phyloP scores from a whole-genome alignment of 2,797 vertebrate genomes.

The Corythornis leucogaster region DNA sequence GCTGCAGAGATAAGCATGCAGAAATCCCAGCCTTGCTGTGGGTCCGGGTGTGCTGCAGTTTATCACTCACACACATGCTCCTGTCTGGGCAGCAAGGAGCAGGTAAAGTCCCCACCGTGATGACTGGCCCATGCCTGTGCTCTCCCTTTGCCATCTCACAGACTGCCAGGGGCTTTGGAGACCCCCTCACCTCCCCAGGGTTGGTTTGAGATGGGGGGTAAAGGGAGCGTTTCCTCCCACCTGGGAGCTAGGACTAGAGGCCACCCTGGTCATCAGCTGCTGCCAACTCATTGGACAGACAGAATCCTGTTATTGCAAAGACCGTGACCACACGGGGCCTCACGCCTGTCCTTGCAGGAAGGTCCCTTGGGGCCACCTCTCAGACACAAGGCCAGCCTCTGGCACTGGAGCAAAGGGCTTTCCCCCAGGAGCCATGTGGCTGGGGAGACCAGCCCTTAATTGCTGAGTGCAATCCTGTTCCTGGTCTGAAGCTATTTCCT shows the following conservation, averaged over 20 bases:
- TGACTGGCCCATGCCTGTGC: background rate
- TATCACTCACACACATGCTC: background rate
- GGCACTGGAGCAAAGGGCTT: constrained; percentile 58
- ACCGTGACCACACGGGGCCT: constrained; percentile 30
- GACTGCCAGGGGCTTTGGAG: background rate
- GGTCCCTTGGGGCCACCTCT: constrained; percentile 58
- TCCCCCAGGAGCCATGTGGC: constrained; percentile 29
- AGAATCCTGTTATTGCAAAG: constrained; percentile 63
- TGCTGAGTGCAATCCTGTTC: constrained; percentile 21
- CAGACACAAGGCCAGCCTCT: constrained; percentile 55
- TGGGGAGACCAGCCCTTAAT: constrained; percentile 49
- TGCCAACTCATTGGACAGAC: constrained; percentile 17
- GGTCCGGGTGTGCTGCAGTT: background rate
- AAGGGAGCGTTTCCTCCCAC: background rate
- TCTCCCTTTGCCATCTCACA: accelerated
- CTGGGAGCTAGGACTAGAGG: background rate
- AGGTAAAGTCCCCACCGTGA: accelerated
- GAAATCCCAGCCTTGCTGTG: background rate
- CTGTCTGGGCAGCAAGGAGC: background rate
- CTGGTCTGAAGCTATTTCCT: constrained; percentile 55
- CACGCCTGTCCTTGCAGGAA: constrained; percentile 59
- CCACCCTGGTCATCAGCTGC: background rate
- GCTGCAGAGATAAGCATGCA: background rate
- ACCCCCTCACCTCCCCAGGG: background rate
- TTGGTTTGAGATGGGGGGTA: background rate